Evolutionary conservation across 2,113 vertebrate species (phyloP).

Genomic region (Pollimyrus isidori): DNA sequence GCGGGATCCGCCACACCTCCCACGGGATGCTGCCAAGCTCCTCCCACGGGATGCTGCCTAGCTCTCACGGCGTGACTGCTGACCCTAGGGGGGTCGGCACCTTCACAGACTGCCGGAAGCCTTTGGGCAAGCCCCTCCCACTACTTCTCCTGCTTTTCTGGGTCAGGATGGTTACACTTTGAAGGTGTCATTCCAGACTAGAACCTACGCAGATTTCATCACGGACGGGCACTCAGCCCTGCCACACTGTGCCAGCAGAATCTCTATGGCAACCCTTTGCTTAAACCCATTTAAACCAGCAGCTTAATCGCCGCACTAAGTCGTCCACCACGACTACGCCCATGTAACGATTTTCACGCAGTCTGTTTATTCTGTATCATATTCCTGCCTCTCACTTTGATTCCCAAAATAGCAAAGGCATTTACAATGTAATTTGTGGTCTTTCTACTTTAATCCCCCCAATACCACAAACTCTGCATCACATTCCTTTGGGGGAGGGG

Average conservation of each 20-base stretch:
- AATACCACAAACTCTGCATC: background rate
- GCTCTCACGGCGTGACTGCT: background rate
- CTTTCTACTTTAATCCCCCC: background rate
- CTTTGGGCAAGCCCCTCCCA: background rate
- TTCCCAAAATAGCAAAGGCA: background rate
- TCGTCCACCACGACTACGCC: background rate
- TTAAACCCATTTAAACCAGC: background rate
- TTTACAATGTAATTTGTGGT: background rate
- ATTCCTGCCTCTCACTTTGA: background rate
- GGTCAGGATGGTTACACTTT: background rate
- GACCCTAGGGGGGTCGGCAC: background rate
- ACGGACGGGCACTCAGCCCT: slow-evolving; percentile 27
- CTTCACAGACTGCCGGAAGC: background rate
- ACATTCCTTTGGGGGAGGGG: background rate
- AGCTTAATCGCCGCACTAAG: background rate
- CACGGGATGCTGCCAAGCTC: background rate
- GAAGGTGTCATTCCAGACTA: slow-evolving; percentile 26
- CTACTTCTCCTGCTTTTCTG: background rate
- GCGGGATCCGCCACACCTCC: too few relatives aligned
- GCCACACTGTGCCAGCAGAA: background rate
- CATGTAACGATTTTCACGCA: background rate
- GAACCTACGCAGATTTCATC: slow-evolving; percentile 18
- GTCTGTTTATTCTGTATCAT: background rate
- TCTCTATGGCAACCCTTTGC: background rate
- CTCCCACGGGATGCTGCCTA: background rate